Base-by-base conservation (phyloP, 2,797 vertebrate genomes). In the Fringilla coelebs region DNA sequence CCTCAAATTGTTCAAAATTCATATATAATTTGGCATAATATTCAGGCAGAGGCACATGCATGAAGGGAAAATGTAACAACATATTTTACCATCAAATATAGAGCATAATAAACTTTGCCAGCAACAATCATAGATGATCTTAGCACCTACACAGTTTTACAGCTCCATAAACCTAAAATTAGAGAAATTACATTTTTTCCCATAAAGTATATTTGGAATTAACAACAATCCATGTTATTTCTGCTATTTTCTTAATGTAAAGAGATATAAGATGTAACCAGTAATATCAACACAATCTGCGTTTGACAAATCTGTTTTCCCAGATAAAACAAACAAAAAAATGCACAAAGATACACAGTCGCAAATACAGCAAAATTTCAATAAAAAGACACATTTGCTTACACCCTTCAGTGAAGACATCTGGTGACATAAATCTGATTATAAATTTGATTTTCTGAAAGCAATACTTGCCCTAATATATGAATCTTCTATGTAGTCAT, bases 361-460 rank as follows among this genome's bases (percentile, higher is more conserved):
- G 1, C 14, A 21, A 72, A 63, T 28, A 78, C 0, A 82, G 25
- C 0, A 0, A 82, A 66, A 60, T 38, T 49, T 51, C 20, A 24
- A 29, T 67, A 43, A 71, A 89, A 85, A 21, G 21, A 71, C 17
- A 74, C 18, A 43, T 45, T 52, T 31, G 21, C 17, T 85, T 36
- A 79, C 36, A 75, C 3, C 6, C 7, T 55, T 85, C 34, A n/a
- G 10, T 52, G 54, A 45, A 43, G 36, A 51, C 17, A 57, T 32
- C 48, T 74, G 57, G 21, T 74, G 19, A 65, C 41, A 55, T 13
- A 45, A 82, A 60, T 90, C 31, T n/a, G 49, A 57, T 57, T 61
- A 86, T 4, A 76, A 60, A n/a, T 83, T 51, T 60, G n/a, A 75
- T 71, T 87, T 89, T 75, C 43, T 19, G 25, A 75, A 81, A 67